Evolutionary conservation across 2,888 invertebrate genomes (phyloP).

Genomic region (Pseudococcus viburni): DNA sequence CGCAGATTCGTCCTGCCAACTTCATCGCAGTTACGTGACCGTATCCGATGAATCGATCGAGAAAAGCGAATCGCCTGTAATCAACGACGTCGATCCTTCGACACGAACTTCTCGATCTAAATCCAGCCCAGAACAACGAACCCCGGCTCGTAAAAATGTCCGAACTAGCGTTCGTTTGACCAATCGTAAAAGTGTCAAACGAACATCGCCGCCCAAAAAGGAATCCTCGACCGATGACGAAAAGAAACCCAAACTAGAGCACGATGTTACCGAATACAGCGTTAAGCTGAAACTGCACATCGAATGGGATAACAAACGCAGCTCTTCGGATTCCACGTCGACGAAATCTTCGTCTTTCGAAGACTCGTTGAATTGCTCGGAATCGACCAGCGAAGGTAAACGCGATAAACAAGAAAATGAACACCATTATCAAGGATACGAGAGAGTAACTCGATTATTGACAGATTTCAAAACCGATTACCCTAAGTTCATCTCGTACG

Average conservation of each 20-base stretch:
- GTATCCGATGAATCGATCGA: neutral
- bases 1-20: neutral
- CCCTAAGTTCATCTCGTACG: constrained; percentile 51
- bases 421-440: neutral
- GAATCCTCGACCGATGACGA: neutral
- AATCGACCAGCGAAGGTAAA: constrained; percentile 11
- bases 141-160: neutral
- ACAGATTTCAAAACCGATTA: constrained; percentile 57
- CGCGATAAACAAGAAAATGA: neutral
- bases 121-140: neutral
- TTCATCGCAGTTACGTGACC: neutral
- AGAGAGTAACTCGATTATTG: constrained; percentile 20
- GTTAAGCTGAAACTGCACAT: constrained; percentile 30
- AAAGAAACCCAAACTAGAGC: constrained; percentile 14
- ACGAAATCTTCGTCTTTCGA: constrained; percentile 30
- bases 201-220: neutral
- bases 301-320: constrained; percentile 51
- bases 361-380: constrained; percentile 29
- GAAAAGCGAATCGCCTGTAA: neutral
- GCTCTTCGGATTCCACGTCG: constrained; percentile 16
- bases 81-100: neutral
- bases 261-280: neutral
- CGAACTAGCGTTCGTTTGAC: neutral
- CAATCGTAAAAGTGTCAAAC: neutral
- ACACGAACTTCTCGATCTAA: neutral